A percentile compares a stretch with the other conserved stretches of the same genome.
phyloP scores from a whole-genome alignment of 2,797 vertebrate species.

The Gymnodraco acuticeps region DNA sequence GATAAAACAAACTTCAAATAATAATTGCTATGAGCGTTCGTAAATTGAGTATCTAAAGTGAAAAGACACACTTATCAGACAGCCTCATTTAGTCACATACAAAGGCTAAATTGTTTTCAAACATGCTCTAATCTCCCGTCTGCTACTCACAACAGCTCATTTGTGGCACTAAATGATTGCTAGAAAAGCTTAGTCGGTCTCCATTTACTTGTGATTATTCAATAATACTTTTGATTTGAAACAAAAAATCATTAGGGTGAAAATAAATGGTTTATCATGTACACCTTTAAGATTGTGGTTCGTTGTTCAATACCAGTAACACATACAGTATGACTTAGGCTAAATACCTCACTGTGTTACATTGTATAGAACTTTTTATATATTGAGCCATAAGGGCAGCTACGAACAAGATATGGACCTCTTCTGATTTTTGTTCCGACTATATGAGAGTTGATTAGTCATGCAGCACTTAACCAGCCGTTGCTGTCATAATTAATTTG shows the following conservation, averaged over 20 bases:
- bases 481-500: constrained; percentile 52
- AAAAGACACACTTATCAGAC: background rate
- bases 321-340: too few relatives aligned
- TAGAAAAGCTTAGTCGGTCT: background rate
- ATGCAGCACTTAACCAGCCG: constrained; percentile 41
- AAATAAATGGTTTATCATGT: background rate
- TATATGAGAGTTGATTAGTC: constrained; percentile 39
- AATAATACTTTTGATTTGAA: background rate
- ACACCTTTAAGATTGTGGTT: background rate
- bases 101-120: background rate
- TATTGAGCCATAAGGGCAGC: background rate
- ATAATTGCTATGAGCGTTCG: background rate
- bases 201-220: background rate
- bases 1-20: background rate
- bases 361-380: background rate
- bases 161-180: background rate
- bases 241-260: background rate
- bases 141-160: background rate
- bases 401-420: constrained; percentile 20
- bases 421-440: constrained; percentile 22
- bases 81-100: background rate
- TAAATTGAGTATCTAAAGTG: background rate
- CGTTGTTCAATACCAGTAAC: background rate
- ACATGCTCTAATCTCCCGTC: background rate
- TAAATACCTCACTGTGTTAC: background rate